These are phyloP conservation scores for Buceros bicornis DNA, from an alignment of 2,797 vertebrate species.

Conservation along the genomic window DNA sequence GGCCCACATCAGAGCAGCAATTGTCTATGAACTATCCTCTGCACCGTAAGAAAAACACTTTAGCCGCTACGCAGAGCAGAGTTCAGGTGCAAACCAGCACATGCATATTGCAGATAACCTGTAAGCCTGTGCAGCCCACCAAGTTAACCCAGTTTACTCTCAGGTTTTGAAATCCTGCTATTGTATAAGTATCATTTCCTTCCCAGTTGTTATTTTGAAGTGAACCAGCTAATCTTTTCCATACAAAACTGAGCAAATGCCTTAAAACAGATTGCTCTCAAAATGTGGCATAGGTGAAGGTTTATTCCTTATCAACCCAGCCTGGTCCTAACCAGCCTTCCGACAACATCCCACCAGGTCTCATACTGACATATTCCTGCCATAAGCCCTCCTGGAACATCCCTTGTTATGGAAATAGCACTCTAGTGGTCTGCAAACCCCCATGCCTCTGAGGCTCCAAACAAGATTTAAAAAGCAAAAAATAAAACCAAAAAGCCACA, in stretches of 20 bases:
- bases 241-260: not conserved
- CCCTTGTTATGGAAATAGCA: not conserved
- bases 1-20: not conserved
- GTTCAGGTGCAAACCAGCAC: not conserved
- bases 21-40: not conserved
- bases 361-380: not conserved
- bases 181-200: not conserved
- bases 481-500: too few relatives aligned
- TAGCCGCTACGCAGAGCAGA: not conserved
- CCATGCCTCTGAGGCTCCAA: not conserved
- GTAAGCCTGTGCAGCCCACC: not conserved
- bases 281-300: not conserved
- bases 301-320: not conserved
- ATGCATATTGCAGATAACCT: rapidly evolving
- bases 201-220: not conserved
- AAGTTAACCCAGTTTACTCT: not conserved
- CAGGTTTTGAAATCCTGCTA: not conserved
- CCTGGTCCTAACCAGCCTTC: not conserved
- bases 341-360: not conserved
- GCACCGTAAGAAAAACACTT: not conserved
- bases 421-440: not conserved
- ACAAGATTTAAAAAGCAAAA: not conserved
- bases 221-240: not conserved
- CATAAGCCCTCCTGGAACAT: not conserved
- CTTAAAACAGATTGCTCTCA: not conserved